Conservation (phyloP, 2,113 vertebrate genomes). For the Takifugu bimaculatus region DNA sequence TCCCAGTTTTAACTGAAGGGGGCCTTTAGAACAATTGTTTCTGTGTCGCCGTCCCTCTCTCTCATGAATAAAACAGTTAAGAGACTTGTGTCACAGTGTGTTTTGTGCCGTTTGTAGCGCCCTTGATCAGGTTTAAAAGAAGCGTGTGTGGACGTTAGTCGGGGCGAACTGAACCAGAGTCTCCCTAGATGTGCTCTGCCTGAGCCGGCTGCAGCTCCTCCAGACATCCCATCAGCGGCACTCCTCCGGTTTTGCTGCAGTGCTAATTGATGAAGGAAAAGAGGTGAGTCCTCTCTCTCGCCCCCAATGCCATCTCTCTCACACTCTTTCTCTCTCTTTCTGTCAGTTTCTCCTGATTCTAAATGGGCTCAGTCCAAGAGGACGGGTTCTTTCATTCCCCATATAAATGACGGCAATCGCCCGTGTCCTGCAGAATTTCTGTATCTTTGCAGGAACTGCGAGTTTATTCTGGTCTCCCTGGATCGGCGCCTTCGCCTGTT, state of each 20-base stretch:
- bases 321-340: conserved; percentile 44
- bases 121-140: neutral
- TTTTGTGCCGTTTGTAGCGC: too few species aligned
- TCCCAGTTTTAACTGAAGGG: too few species aligned
- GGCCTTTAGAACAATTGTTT: neutral
- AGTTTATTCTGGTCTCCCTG: neutral
- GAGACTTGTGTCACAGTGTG: neutral
- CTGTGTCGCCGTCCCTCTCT: neutral
- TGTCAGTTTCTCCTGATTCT: conserved; percentile 79
- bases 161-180: too few species aligned
- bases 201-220: conserved; percentile 57
- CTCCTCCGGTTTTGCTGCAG: conserved; percentile 68
- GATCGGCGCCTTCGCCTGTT: neutral
- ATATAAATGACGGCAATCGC: conserved; percentile 27
- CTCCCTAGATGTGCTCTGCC: too few species aligned
- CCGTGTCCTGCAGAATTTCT: too few species aligned
- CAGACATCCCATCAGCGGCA: conserved; percentile 71
- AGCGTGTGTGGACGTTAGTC: neutral
- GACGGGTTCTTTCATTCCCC: conserved; percentile 68
- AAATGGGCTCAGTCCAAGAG: conserved; percentile 80
- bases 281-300: conserved; percentile 58
- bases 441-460: too few species aligned
- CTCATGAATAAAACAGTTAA: too few species aligned
- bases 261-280: conserved; percentile 81
- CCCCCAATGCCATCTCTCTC: too few species aligned